Base-by-base conservation (phyloP, 2,888 invertebrate genomes). In the Nemotelus nigrinus region DNA sequence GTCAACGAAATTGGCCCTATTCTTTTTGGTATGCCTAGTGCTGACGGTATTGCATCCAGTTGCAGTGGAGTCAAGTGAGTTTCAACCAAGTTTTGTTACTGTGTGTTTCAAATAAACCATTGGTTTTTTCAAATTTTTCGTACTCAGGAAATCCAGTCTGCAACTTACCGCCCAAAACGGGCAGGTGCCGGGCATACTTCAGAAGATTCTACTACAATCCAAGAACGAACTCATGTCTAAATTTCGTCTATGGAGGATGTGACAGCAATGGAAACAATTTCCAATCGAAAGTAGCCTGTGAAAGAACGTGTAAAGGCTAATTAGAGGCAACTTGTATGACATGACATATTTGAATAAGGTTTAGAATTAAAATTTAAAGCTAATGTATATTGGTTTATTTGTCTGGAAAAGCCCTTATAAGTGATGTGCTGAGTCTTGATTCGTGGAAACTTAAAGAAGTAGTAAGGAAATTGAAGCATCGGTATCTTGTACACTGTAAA, bases 211-310 rank as follows among this genome's bases (percentile, higher is more conserved):
- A 55, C 70, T 70, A 55, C 55, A 2, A 70, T 10, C 3, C 55
- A 2, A 7, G 10, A 5, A 25, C 8, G 25, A 8, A 43, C 8
- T 10, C 53, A 43, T 70, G 70, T 55, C 8, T 55, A 70, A 41
- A 3, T 3, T 70, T 70, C 55, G n/a, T 70, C 10, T 70, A 55
- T 53, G 70, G 70, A 43, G 70, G 70, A 53, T 70, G 70, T 43
- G 55, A 41, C 4, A 43, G 41, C 5, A 70, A 70, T 50, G 55
- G 50, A n/a, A 70, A 70, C n/a, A 70, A 70, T 39, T 70, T 70
- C 43, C 4, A 10, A 8, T 41, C 43, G 43, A 7, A 7, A 43
- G 55, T 3, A 3, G 43, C 7, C 2, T 70, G 70, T 2, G 43
- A 70, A 55, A 53, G n/a, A 8, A 1, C 8, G 6, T 70, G 70